These are phyloP conservation scores for Hypanus sabinus DNA, from an alignment of 2,113 vertebrate genomes.

Conservation along the genomic window DNA sequence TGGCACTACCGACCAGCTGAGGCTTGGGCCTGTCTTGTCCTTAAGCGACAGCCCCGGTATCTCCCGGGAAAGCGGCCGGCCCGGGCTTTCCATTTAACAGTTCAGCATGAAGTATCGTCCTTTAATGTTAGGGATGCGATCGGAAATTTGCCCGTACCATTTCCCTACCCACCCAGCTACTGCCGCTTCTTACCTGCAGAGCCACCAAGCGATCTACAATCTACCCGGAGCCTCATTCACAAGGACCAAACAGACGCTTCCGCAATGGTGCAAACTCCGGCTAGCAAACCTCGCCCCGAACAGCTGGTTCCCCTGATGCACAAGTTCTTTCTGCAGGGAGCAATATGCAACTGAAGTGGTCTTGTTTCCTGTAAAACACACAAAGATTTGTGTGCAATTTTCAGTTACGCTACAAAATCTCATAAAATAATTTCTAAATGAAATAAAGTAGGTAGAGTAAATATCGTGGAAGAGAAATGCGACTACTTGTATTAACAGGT, in stretches of 20 bases:
- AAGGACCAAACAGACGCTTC: background rate
- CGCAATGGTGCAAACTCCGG: background rate
- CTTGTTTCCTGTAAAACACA: too few relatives aligned
- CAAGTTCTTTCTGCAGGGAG: too few relatives aligned
- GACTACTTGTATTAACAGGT: background rate
- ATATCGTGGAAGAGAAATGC: background rate
- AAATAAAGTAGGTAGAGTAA: background rate
- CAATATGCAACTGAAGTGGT: too few relatives aligned
- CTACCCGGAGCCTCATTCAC: slow-evolving; percentile 1
- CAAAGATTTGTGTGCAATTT: background rate
- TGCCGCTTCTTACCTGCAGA: background rate
- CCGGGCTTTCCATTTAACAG: too few relatives aligned
- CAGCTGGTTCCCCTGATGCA: background rate
- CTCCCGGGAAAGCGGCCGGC: too few relatives aligned
- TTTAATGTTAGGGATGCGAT: background rate
- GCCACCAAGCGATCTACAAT: too few relatives aligned
- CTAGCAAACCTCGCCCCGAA: background rate
- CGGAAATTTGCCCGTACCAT: too few relatives aligned
- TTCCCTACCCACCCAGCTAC: too few relatives aligned
- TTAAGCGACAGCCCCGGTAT: too few relatives aligned
- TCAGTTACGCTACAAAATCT: background rate
- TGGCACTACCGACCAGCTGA: too few relatives aligned
- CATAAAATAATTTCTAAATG: background rate
- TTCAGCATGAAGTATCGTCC: too few relatives aligned
- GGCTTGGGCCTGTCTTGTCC: too few relatives aligned